Percentiles rank a stretch among this genome's conserved stretches.
Evolutionary conservation across 2,113 vertebrate species (phyloP).

Genomic region (Scomber colias): DNA sequence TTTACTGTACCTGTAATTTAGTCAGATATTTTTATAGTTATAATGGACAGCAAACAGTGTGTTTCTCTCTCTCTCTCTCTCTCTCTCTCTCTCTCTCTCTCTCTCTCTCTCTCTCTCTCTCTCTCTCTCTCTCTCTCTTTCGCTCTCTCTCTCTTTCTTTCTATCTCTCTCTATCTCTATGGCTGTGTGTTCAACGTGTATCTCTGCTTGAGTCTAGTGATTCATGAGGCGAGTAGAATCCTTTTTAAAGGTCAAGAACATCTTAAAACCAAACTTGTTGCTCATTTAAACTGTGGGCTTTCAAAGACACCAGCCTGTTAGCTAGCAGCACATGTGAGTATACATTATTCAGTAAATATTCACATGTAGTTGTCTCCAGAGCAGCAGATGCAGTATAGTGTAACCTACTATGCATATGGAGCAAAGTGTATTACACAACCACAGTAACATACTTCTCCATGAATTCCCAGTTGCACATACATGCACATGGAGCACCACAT

Average conservation of each 20-base stretch:
- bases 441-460: conserved; percentile 35
- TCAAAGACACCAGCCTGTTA: neutral
- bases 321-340: neutral
- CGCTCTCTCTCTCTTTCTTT: too few relatives aligned
- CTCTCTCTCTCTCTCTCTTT: too few relatives aligned
- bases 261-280: neutral
- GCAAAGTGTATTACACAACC: conserved; percentile 30
- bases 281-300: too few relatives aligned
- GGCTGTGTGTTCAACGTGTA: neutral
- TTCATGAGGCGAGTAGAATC: neutral
- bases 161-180: too few relatives aligned
- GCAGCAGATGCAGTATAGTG: conserved; percentile 1
- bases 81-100: too few relatives aligned
- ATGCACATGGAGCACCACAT: conserved; percentile 49
- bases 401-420: conserved; percentile 12
- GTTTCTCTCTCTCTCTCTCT: too few relatives aligned
- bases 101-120: too few relatives aligned
- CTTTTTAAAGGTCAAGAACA: conserved; percentile 7
- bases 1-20: conserved; percentile 1
- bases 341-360: conserved; percentile 12
- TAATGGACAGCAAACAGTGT: neutral
- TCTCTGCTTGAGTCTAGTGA: neutral
- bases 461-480: conserved; percentile 42
- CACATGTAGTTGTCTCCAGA: conserved; percentile 8
- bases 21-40: neutral